A percentile compares a stretch with the other conserved stretches of the same genome.
phyloP scores from a whole-genome alignment of 2,888 invertebrate species.

The Tetragnatha montana region DNA sequence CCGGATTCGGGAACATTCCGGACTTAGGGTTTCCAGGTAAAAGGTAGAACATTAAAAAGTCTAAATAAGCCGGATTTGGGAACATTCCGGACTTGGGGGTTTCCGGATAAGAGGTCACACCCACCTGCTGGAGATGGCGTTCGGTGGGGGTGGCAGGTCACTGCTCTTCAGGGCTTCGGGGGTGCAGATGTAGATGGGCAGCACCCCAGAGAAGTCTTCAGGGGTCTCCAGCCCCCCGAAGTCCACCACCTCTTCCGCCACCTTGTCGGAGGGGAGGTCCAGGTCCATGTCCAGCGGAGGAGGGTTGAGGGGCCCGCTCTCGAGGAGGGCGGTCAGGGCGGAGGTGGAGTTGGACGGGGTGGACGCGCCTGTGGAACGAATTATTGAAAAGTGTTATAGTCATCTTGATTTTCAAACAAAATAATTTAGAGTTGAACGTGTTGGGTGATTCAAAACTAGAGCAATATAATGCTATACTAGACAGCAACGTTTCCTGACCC shows the following conservation, averaged over 20 bases:
- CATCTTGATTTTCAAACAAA: not conserved
- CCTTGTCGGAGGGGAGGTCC: conserved; percentile 16
- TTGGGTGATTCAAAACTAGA: no score
- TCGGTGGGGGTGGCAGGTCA: conserved; percentile 20
- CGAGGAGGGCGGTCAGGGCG: conserved; percentile 56
- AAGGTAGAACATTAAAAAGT: no score
- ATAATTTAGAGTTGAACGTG: not conserved
- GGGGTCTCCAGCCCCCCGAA: not conserved
- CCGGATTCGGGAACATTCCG: no score
- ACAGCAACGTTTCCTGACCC: no score
- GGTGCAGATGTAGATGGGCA: conserved; percentile 30
- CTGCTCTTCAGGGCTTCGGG: not conserved
- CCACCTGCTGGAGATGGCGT: conserved; percentile 49
- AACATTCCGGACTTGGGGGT: no score
- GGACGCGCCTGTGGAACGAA: not conserved
- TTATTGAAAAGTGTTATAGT: not conserved
- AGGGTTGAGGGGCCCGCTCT: conserved; percentile 60
- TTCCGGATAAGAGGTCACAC: no score
- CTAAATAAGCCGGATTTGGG: no score
- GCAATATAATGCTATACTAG: no score
- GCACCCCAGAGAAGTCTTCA: conserved; percentile 10
- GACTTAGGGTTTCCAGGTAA: no score
- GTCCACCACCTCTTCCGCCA: conserved; percentile 1
- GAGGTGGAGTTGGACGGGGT: conserved; percentile 50
- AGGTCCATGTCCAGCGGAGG: conserved; percentile 20